phyloP scores from a whole-genome alignment of 2,113 vertebrate species.

The Laticauda laticaudata region DNA sequence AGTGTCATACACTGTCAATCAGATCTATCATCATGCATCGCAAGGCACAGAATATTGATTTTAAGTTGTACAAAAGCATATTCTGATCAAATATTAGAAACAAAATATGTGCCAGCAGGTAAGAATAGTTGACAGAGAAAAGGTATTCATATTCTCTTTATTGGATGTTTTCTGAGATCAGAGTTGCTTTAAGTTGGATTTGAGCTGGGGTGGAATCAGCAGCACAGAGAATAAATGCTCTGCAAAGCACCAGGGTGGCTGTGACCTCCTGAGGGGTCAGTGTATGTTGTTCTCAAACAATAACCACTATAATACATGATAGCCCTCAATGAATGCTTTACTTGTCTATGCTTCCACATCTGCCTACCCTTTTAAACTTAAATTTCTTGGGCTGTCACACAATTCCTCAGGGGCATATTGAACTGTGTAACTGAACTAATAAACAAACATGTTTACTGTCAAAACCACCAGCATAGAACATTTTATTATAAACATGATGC shows the following conservation, averaged over 20 bases:
- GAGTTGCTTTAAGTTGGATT: neutral
- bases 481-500: neutral
- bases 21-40: neutral
- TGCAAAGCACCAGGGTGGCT: neutral
- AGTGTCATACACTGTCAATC: neutral
- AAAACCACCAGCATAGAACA: neutral
- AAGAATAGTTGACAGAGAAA: neutral
- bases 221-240: neutral
- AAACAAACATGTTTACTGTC: neutral
- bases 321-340: neutral
- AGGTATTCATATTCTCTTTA: neutral
- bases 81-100: neutral
- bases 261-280: neutral
- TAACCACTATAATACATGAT: neutral
- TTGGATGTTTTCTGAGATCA: neutral
- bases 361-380: neutral
- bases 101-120: neutral
- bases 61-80: neutral
- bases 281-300: neutral
- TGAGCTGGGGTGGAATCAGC: neutral
- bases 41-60: neutral
- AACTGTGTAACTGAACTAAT: neutral
- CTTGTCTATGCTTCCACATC: neutral
- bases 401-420: neutral
- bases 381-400: neutral